These are phyloP conservation scores for Notechis scutatus DNA, from an alignment of 2,113 vertebrate genomes.

Conservation along the genomic window DNA sequence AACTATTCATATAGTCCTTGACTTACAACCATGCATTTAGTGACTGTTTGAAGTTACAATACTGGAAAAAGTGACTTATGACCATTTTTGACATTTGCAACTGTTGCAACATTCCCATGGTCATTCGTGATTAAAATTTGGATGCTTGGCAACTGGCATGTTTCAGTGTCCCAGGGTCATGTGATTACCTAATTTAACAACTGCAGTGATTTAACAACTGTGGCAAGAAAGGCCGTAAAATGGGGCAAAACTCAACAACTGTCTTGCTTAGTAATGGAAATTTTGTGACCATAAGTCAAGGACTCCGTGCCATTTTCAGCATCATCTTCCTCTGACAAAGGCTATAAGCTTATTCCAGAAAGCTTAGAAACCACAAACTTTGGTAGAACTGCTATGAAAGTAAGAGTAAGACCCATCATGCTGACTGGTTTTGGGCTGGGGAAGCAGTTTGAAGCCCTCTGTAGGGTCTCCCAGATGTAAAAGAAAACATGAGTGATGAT, in stretches of 20 bases:
- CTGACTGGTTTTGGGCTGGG: not conserved
- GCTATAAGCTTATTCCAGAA: not conserved
- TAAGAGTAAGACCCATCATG: not conserved
- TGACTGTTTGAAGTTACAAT: no score
- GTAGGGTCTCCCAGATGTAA: constrained; percentile 22
- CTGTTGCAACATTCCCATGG: no score
- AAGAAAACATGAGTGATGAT: constrained; percentile 36
- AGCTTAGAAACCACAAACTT: not conserved
- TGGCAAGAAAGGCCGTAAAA: no score
- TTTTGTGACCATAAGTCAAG: not conserved
- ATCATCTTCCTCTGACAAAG: not conserved
- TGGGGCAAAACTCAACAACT: not conserved
- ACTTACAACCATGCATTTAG: no score
- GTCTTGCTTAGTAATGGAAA: not conserved
- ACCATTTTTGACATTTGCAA: no score
- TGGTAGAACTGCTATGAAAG: not conserved
- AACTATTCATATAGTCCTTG: not conserved
- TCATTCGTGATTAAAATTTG: not conserved
- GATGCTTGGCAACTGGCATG: not conserved
- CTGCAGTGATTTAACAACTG: no score
- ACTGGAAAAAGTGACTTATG: no score
- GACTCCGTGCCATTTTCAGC: not conserved
- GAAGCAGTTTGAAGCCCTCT: constrained; percentile 9
- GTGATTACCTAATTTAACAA: not conserved
- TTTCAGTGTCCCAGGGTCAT: not conserved